Conservation (phyloP, 2,888 invertebrate species). For the Heliconius erato region DNA sequence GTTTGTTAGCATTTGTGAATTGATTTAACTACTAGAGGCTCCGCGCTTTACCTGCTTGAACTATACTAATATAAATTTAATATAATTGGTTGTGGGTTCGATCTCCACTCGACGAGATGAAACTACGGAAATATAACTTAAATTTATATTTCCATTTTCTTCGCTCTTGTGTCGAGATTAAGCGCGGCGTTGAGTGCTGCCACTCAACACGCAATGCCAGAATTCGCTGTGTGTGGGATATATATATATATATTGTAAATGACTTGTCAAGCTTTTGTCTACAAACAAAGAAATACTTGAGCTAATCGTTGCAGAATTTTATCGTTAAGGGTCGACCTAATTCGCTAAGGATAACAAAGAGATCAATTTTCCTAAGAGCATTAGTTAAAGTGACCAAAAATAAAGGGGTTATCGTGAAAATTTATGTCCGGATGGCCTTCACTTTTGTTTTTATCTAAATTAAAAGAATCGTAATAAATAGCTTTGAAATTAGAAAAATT, state of each 20-base stretch:
- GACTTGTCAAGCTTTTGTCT: constrained; percentile 18
- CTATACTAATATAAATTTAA: too few relatives aligned
- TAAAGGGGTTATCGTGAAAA: constrained; percentile 43
- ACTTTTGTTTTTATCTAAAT: constrained; percentile 1
- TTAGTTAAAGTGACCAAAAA: constrained; percentile 37
- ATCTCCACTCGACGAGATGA: too few relatives aligned
- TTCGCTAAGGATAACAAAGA: constrained; percentile 29
- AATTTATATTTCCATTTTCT: too few relatives aligned
- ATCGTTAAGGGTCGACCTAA: constrained; percentile 23
- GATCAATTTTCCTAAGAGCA: constrained; percentile 43
- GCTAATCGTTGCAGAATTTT: constrained; percentile 36
- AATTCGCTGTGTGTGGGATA: too few relatives aligned
- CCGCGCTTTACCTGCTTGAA: too few relatives aligned
- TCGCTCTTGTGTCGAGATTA: too few relatives aligned
- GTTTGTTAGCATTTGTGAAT: background rate
- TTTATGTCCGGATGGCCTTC: constrained; percentile 23
- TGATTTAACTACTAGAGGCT: too few relatives aligned
- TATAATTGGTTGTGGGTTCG: too few relatives aligned
- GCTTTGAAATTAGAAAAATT: background rate
- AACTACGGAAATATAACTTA: too few relatives aligned
- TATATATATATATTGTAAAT: background rate
- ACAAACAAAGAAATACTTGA: constrained; percentile 27
- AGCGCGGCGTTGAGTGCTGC: too few relatives aligned
- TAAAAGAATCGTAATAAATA: constrained; percentile 7
- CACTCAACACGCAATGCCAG: too few relatives aligned